A percentile compares a stretch with the other conserved stretches of the same genome.
phyloP scores from a whole-genome alignment of 64 coral and sea anemone species.

The Acropora tenuis region DNA sequence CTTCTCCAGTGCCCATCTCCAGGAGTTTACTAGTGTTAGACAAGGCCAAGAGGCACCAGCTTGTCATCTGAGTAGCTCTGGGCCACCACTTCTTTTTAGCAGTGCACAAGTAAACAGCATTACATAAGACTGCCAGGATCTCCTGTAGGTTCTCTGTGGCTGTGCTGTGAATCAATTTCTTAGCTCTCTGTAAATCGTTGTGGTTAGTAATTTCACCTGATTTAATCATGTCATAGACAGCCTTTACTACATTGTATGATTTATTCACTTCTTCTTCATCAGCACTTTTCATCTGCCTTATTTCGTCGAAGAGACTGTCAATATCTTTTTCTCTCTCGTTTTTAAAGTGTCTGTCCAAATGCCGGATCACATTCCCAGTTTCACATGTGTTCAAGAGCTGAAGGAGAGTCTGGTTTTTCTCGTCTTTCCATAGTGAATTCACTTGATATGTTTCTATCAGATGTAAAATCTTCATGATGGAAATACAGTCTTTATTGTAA shows the following conservation, averaged over 20 bases:
- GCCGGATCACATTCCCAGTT: neutral
- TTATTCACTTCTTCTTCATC: neutral
- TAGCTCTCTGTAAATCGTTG: neutral
- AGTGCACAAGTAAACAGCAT: neutral
- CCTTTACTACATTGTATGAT: neutral
- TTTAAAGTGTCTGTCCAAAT: neutral
- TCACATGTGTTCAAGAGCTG: neutral
- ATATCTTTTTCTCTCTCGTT: neutral
- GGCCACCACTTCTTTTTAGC: constrained; percentile 23
- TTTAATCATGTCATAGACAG: neutral
- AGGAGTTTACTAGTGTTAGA: constrained; percentile 3
- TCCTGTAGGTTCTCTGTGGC: neutral
- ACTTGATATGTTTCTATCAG: constrained; percentile 1
- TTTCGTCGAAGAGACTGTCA: constrained; percentile 1
- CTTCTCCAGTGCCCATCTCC: constrained; percentile 48
- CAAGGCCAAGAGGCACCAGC: constrained; percentile 31
- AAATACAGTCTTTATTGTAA: constrained; percentile 1
- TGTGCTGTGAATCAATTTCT: neutral
- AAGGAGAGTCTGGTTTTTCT: constrained; percentile 1
- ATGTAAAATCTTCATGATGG: constrained; percentile 16
- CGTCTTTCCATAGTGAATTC: neutral
- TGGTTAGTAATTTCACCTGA: neutral
- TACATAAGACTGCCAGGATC: constrained; percentile 10
- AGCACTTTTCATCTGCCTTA: neutral
- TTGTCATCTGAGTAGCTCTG: constrained; percentile 19